Evolutionary conservation across 1,140 invertebrate species (phyloP).

Genomic region (Linepithema humile): DNA sequence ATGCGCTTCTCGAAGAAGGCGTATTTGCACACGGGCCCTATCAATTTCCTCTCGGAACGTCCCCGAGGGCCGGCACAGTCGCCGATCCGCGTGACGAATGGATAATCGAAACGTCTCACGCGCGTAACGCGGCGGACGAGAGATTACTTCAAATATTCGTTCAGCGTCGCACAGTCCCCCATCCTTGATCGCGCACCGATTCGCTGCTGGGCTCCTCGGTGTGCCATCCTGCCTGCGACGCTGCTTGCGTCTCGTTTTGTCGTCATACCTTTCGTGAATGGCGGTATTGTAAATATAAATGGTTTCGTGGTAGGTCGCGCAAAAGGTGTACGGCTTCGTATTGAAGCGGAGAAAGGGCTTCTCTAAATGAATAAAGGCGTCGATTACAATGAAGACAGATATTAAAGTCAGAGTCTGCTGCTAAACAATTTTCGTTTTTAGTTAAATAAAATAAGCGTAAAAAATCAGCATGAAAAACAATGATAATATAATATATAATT

Average conservation of each 20-base stretch:
- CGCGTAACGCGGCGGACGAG: conserved; percentile 5
- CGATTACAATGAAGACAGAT: neutral
- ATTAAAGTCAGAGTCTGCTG: neutral
- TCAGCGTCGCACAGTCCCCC: conserved; percentile 93
- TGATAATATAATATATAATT: neutral
- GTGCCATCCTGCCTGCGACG: conserved; percentile 49
- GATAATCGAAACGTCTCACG: conserved; percentile 57
- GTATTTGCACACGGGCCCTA: conserved; percentile 51
- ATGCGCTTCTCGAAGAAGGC: neutral
- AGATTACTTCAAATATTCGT: conserved; percentile 87
- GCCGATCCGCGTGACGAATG: conserved; percentile 48
- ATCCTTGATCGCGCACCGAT: conserved; percentile 93
- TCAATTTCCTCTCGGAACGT: conserved; percentile 51
- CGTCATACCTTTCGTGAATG: conserved; percentile 94
- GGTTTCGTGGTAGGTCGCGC: conserved; percentile 93
- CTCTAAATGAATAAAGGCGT: conserved; percentile 81
- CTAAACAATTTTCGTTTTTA: neutral
- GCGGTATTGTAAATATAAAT: conserved; percentile 97
- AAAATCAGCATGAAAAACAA: neutral
- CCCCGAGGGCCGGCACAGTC: neutral
- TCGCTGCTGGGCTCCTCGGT: conserved; percentile 79
- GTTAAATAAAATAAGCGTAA: neutral
- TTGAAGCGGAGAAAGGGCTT: conserved; percentile 95
- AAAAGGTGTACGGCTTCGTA: conserved; percentile 93
- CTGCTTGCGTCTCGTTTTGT: conserved; percentile 76